These are phyloP conservation scores for Apis dorsata DNA, from an alignment of 1,140 invertebrate species.

Conservation along the genomic window DNA sequence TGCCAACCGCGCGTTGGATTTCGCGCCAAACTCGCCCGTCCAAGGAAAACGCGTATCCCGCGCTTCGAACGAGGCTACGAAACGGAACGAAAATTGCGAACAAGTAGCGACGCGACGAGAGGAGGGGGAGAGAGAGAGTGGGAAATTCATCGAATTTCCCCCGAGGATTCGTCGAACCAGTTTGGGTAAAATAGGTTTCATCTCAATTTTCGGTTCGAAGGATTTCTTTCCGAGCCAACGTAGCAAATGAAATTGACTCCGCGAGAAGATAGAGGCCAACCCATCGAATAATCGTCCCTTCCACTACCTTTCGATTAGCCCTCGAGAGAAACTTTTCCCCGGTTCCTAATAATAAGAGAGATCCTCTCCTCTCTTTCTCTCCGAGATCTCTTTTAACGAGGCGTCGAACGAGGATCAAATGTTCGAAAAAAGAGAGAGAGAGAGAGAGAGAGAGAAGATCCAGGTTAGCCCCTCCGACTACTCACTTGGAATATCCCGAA, in stretches of 20 bases:
- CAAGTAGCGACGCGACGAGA: background rate
- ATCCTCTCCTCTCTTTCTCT: too few species aligned
- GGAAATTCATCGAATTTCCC: constrained; percentile 53
- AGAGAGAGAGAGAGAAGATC: too few species aligned
- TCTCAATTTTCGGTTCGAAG: constrained; percentile 42
- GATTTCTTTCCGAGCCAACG: background rate
- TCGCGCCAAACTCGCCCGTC: constrained; percentile 53
- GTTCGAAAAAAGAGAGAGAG: too few species aligned
- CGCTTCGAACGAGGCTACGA: background rate
- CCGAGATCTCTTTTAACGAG: too few species aligned
- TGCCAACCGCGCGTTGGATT: constrained; percentile 59
- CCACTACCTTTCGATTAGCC: background rate
- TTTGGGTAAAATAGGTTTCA: constrained; percentile 27
- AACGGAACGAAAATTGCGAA: constrained; percentile 32
- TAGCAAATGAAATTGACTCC: constrained; percentile 26
- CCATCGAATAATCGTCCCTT: background rate
- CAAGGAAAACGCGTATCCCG: constrained; percentile 36
- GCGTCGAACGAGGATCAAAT: too few species aligned
- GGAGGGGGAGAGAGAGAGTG: background rate
- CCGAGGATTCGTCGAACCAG: constrained; percentile 31
- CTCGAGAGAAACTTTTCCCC: background rate
- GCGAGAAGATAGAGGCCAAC: background rate
- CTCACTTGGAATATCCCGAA: constrained; percentile 79
- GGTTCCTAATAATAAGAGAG: background rate
- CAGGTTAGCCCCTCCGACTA: constrained; percentile 42